Evolutionary conservation across 2,888 invertebrate genomes (phyloP), one percentile per base, ranked within the genome.

Genomic region (Marasmarcha lunaedactyla): DNA sequence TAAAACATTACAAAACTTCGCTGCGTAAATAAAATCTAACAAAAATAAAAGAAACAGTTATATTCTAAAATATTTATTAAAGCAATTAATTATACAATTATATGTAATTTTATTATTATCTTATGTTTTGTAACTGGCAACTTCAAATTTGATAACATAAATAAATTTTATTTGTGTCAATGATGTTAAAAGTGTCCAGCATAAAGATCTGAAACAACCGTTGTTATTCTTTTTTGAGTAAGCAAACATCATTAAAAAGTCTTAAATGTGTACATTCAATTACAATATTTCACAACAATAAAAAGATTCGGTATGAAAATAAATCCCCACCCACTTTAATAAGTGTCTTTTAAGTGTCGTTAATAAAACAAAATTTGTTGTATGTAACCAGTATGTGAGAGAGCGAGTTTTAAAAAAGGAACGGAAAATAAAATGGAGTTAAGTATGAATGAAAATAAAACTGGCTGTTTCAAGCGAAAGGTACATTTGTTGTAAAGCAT

Each of bases 301-400:
- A 30, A 34, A 34, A 7, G 34, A 11, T 12, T 34, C 35, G 38
- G 50, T 49, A 14, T 48, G 45, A 46, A 56, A 58, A 65, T 57
- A 60, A 68, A 68, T 62, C 60, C 58, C 69, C 72, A 68, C 73
- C 71, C 65, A 73, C 71, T 63, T 73, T 71, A 74, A 71, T 76
- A 76, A 79, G 77, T 70, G 71, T 57, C 62, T 54, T 63, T 65
- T 66, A 67, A 74, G 76, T 69, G 70, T 68, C 65, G 71, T 78
- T 73, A 72, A 76, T 74, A 74, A 77, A 76, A 76, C 63, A 73
- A 72, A 74, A 73, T 5, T 20, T 69, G 72, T 71, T 51, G 52
- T 7, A n/a, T 51, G 52, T 7, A n/a, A 30, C 30, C 11, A 4
- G 30, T 9, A 9, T 30, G n/a, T 11, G 30, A 11, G 30, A 20